Conservation (phyloP, 2,113 vertebrate species). For the Microcebus griseorufus region DNA sequence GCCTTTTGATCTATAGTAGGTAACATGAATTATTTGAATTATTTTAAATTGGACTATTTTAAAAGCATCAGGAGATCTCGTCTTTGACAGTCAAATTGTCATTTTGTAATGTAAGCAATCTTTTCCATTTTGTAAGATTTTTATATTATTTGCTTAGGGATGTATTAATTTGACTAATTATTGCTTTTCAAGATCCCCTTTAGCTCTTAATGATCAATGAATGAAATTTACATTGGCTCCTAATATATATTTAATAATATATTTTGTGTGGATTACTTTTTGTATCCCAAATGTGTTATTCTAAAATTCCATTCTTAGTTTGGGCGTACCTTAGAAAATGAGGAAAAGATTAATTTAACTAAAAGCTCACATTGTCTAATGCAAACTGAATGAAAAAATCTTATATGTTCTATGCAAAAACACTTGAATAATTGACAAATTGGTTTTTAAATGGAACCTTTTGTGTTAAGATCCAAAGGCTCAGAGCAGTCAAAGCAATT, state of each 20-base stretch:
- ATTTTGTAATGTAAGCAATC: background rate
- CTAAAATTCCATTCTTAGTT: background rate
- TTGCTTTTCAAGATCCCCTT: background rate
- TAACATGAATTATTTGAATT: background rate
- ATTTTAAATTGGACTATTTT: background rate
- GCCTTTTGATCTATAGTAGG: background rate
- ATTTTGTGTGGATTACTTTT: background rate
- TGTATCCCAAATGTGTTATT: background rate
- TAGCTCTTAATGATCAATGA: background rate
- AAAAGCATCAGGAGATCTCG: background rate
- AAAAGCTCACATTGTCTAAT: background rate
- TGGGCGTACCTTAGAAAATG: background rate
- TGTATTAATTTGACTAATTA: background rate
- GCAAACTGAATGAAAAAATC: background rate
- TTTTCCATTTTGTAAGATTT: conserved; percentile 2
- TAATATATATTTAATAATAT: background rate
- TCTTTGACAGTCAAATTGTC: background rate
- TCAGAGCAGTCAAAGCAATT: background rate
- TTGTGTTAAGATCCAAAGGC: background rate
- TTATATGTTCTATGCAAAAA: background rate
- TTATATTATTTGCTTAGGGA: background rate
- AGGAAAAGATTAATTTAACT: background rate
- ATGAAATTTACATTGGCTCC: background rate
- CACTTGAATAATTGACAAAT: background rate
- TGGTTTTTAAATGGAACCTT: background rate